Percentiles rank a stretch among this genome's conserved stretches.
These are phyloP conservation scores for Drosophila ironensis DNA, from an alignment of 1,140 invertebrate genomes.

Conservation along the genomic window DNA sequence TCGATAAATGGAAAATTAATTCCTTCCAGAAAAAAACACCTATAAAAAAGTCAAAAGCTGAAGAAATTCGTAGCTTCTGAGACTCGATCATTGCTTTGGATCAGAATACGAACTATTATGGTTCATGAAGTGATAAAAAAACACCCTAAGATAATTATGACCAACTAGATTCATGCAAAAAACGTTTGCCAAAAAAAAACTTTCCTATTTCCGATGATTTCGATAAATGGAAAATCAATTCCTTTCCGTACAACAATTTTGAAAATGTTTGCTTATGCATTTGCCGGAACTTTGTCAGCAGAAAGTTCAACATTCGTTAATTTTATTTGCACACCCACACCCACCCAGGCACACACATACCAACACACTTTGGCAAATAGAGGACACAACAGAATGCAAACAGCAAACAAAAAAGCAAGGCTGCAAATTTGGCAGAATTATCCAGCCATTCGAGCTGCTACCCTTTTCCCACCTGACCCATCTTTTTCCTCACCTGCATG, in stretches of 20 bases:
- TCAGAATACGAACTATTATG: no score
- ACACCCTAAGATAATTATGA: no score
- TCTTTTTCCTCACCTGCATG: conserved; percentile 12
- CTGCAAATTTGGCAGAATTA: conserved; percentile 70
- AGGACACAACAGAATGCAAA: conserved; percentile 30
- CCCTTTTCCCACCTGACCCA: not conserved
- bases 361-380: conserved; percentile 25
- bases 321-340: conserved; percentile 58
- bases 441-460: not conserved
- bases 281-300: conserved; percentile 36
- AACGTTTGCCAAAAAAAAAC: not conserved
- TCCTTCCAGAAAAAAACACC: conserved; percentile 9
- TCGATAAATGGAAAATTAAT: conserved; percentile 37
- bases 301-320: conserved; percentile 67
- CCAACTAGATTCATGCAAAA: no score
- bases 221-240: conserved; percentile 38
- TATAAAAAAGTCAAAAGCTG: no score
- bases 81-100: no score
- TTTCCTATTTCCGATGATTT: conserved; percentile 7
- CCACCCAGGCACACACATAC: conserved; percentile 8
- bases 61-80: no score
- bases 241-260: conserved; percentile 5
- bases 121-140: no score
- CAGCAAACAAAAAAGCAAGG: conserved; percentile 44
- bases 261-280: conserved; percentile 36